Percentiles rank a stretch among this genome's conserved stretches.
These are phyloP conservation scores for Miopithecus talapoin DNA, from an alignment of 2,797 vertebrate species.

Conservation along the genomic window DNA sequence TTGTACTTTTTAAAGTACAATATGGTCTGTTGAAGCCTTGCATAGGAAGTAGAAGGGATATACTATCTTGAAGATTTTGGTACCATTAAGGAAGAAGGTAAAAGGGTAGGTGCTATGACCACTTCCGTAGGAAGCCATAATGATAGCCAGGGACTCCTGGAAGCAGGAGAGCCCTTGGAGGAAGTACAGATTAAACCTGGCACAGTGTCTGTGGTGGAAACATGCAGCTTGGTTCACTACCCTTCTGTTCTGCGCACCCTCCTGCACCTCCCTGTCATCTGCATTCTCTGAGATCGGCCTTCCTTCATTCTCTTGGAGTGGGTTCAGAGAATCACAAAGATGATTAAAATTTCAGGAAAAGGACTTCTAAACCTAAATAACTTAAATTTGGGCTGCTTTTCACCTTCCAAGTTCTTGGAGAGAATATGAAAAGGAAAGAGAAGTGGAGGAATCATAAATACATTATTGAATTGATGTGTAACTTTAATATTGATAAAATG, in stretches of 20 bases:
- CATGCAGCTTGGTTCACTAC: not conserved
- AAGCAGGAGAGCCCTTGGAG: not conserved
- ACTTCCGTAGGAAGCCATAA: not conserved
- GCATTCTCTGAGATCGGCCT: not conserved
- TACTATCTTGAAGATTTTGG: not conserved
- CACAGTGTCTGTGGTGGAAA: not conserved
- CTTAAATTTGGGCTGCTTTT: slow-evolving; percentile 67
- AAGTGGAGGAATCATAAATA: slow-evolving; percentile 34
- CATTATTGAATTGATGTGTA: slow-evolving; percentile 65
- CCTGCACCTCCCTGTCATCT: not conserved
- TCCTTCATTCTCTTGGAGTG: slow-evolving; percentile 41
- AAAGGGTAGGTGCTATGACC: not conserved
- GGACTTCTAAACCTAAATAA: slow-evolving; percentile 56
- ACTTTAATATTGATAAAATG: slow-evolving; percentile 15
- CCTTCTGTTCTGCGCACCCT: not conserved
- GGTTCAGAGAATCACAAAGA: slow-evolving; percentile 60
- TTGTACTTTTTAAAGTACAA: not conserved
- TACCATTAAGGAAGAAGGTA: not conserved
- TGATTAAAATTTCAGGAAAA: slow-evolving; percentile 63
- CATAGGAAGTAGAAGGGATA: not conserved
- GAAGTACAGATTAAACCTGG: not conserved
- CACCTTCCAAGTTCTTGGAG: slow-evolving; percentile 65
- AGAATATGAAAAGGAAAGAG: slow-evolving; percentile 63
- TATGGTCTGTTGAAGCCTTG: not conserved
- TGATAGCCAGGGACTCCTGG: not conserved